Evolutionary conservation across 2,888 invertebrate genomes (phyloP), one percentile per base, ranked within the genome.

Genomic region (Artemia sinica): DNA sequence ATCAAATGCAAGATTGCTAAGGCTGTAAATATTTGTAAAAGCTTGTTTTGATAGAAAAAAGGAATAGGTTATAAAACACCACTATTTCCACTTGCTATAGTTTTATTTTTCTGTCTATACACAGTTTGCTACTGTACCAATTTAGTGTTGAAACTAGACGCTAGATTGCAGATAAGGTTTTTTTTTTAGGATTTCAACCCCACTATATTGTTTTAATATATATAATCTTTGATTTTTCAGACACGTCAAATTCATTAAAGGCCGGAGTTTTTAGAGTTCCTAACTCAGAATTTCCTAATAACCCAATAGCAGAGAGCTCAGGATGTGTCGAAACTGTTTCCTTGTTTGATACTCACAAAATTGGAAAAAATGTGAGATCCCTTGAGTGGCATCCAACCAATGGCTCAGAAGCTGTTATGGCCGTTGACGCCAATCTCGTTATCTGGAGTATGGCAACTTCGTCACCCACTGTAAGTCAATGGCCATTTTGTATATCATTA

Each of bases 311-410:
- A 76, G 78, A 80, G 67, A 74, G 78, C 51, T 72, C 80, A 5
- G 77, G 78, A 68, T 79, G 79, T 71, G 78, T 80, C 50, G 79
- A 81, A 71, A 77, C 80, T 66, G 73, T 74, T 67, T 75, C 82
- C 70, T 80, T 83, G 63, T 58, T 58, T 58, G 14, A n/a, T 1
- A 58, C 63, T 28, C 2, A 28, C 28, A 58, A 10, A 28, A 58
- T 58, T 67, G 86, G 86, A 14, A 83, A 81, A 73, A 87, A 89
- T 75, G 83, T 91, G 13, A 87, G 86, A 75, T 86, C 88, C 70
- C 84, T 90, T 0, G 85, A 90, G 74, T 95, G 93, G 83, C 92
- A 95, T 79, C 91, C 92, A 0, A 85, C 82, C 1, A 90, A 92
- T 74, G 80, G 81, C 48, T 81, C 81, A 50, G 85, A 84, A 72